Evolutionary conservation across 1,140 invertebrate genomes (phyloP), one percentile per base, ranked within the genome.

Genomic region (Pissodes strobi): DNA sequence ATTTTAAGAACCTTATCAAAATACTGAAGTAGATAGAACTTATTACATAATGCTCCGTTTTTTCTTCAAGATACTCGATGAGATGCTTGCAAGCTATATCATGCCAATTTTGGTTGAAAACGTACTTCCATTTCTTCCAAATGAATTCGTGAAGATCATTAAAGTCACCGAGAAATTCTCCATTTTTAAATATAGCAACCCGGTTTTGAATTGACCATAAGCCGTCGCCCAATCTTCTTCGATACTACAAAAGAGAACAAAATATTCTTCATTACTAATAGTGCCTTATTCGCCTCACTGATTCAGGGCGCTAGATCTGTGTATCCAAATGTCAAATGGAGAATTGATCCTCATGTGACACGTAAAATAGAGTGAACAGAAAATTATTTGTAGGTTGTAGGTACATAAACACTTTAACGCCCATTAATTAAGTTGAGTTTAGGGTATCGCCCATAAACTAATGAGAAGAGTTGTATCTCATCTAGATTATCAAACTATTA

Each of bases 91-190:
- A 56, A 2, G 73, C 78, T 55, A 80, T 76, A 18, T 76, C 66
- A 38, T 76, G 67, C 72, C 80, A 82, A 71, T 83, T 73, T 17
- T 77, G 64, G 9, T 64, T 52, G 19, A 80, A 37, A 43, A 77
- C 55, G 62, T 81, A 78, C 23, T 71, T 66, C 56, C 76, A 81
- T 70, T 77, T 79, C 2, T 74, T 65, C 61, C 76, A 73, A 9
- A 82, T 64, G n/a, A 79, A 67, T 43, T 78, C 69, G 45, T 72
- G 69, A 1, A 84, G 64, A 57, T 79, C 80, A 1, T 75, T 69
- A 55, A 79, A 74, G 34, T 81, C 80, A 1, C 81, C 82, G 9
- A 83, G 56, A 53, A 78, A 78, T 55, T 77, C 70, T 13, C 76
- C 77, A 59, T 83, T 78, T 0, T 77, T 53, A 34, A 82, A 73